Conservation (phyloP, 2,113 vertebrate genomes). For the Dipodomys stephensi region DNA sequence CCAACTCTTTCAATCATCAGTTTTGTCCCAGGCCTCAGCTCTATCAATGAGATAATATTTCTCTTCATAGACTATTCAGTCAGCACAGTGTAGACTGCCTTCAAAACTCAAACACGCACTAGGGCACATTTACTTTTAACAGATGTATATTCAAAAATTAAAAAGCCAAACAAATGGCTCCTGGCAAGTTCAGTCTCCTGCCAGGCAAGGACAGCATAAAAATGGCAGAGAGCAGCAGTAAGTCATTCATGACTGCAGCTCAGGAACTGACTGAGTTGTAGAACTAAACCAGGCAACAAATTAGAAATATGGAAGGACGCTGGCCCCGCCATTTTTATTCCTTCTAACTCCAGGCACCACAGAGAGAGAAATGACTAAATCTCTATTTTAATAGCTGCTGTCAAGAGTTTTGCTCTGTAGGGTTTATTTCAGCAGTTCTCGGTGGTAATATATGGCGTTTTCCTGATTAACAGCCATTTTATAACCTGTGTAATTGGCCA, state of each 20-base stretch:
- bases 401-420: conserved; percentile 86
- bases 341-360: conserved; percentile 71
- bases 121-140: conserved; percentile 77
- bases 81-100: not conserved
- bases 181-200: conserved; percentile 78
- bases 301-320: conserved; percentile 67
- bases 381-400: conserved; percentile 85
- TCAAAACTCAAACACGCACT: conserved; percentile 57
- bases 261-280: conserved; percentile 35
- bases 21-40: not conserved
- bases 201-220: conserved; percentile 72
- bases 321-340: conserved; percentile 74
- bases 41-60: conserved; percentile 54
- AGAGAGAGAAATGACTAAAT: conserved; percentile 84
- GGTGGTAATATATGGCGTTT: conserved; percentile 82
- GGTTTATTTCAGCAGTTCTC: conserved; percentile 86
- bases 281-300: conserved; percentile 64
- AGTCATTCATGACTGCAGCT: conserved; percentile 71
- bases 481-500: conserved; percentile 87
- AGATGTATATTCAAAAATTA: conserved; percentile 81
- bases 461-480: conserved; percentile 86
- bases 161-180: conserved; percentile 82
- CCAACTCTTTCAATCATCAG: conserved; percentile 19
- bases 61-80: conserved; percentile 29
- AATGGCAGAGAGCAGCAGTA: conserved; percentile 70